Evolutionary conservation across 2,888 invertebrate species (phyloP).

Genomic region (Itoplectis maculator): DNA sequence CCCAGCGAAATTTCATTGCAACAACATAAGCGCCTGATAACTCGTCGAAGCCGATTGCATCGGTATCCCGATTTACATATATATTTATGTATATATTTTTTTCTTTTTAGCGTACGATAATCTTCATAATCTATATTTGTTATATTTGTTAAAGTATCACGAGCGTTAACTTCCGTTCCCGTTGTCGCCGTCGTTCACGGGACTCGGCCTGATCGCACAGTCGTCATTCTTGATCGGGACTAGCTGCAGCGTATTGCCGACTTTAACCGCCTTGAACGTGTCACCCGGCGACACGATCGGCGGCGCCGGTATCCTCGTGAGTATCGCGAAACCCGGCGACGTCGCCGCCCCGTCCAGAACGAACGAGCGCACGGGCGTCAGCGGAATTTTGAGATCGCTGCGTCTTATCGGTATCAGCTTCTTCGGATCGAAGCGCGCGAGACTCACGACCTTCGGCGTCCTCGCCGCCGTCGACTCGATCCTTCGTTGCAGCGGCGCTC

Average conservation of each 20-base stretch:
- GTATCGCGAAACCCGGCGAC: slow-evolving; percentile 72
- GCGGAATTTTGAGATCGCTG: slow-evolving; percentile 72
- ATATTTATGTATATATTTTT: neutral
- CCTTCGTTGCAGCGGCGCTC: slow-evolving; percentile 68
- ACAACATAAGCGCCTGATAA: neutral
- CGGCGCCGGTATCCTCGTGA: slow-evolving; percentile 73
- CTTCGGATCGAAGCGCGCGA: slow-evolving; percentile 74
- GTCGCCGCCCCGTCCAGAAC: slow-evolving; percentile 64
- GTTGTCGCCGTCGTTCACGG: slow-evolving; percentile 33
- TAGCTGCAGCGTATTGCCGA: slow-evolving; percentile 78
- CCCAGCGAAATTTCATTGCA: slow-evolving; percentile 38
- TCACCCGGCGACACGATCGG: slow-evolving; percentile 75
- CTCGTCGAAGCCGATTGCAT: slow-evolving; percentile 36
- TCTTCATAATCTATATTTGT: slow-evolving; percentile 35
- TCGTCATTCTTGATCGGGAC: slow-evolving; percentile 73
- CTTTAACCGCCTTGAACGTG: slow-evolving; percentile 77
- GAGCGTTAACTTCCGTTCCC: slow-evolving; percentile 58
- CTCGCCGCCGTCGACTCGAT: slow-evolving; percentile 64
- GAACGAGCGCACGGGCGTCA: slow-evolving; percentile 68
- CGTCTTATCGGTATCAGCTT: slow-evolving; percentile 75
- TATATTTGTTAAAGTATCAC: slow-evolving; percentile 44
- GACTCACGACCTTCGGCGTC: slow-evolving; percentile 72
- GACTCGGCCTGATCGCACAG: slow-evolving; percentile 30
- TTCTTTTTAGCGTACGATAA: slow-evolving; percentile 2
- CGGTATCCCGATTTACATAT: slow-evolving; percentile 11